These are phyloP conservation scores for Germaria angustata DNA, from an alignment of 2,888 invertebrate species.

Conservation along the genomic window DNA sequence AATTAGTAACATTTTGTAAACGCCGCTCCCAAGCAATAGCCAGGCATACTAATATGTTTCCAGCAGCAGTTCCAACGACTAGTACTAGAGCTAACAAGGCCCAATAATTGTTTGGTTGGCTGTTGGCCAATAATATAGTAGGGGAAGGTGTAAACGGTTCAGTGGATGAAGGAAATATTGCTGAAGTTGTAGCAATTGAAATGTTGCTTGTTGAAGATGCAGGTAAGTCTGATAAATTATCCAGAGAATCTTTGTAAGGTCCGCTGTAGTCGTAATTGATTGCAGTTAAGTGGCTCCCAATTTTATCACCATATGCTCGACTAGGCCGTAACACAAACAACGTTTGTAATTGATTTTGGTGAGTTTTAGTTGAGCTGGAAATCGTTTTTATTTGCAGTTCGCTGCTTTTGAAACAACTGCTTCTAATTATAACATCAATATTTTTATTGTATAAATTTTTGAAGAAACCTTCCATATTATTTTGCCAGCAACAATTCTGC, in stretches of 20 bases:
- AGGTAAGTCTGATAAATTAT: background rate
- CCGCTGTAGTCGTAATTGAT: constrained; percentile 33
- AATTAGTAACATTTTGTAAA: constrained; percentile 97
- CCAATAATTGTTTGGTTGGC: constrained; percentile 87
- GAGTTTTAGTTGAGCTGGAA: background rate
- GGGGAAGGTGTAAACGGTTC: constrained; percentile 7
- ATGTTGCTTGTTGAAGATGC: background rate
- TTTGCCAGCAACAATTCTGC: background rate
- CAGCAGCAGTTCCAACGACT: constrained; percentile 92
- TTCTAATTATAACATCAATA: constrained; percentile 37
- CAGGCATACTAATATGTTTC: constrained; percentile 95
- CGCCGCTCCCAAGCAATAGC: constrained; percentile 95
- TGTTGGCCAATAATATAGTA: constrained; percentile 23
- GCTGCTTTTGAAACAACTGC: constrained; percentile 12
- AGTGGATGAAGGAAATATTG: background rate
- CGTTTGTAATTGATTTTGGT: constrained; percentile 8
- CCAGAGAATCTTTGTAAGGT: background rate
- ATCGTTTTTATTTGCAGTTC: constrained; percentile 29
- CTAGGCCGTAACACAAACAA: constrained; percentile 12
- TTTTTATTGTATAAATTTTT: constrained; percentile 26
- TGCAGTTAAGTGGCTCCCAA: background rate
- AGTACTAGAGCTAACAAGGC: constrained; percentile 88
- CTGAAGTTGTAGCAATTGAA: background rate
- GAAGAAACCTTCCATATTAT: constrained; percentile 43
- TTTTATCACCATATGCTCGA: background rate